These are phyloP conservation scores for Clitarchus hookeri DNA, from an alignment of 2,888 invertebrate genomes.

Conservation along the genomic window DNA sequence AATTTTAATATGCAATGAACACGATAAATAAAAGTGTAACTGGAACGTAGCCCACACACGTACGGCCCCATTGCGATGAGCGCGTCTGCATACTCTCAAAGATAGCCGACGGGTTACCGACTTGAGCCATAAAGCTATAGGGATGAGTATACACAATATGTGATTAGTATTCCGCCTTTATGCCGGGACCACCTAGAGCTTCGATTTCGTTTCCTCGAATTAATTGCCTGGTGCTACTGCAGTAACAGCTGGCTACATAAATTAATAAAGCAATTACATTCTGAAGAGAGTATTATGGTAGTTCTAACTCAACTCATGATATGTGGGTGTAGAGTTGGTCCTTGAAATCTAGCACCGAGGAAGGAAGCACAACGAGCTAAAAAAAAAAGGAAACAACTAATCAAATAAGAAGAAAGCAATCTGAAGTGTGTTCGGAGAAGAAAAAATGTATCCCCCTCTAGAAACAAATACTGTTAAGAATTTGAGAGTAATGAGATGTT, in stretches of 20 bases:
- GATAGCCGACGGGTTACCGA: neutral
- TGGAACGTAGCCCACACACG: too few relatives aligned
- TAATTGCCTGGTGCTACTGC: neutral
- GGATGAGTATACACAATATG: neutral
- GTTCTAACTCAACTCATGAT: neutral
- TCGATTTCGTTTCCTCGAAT: neutral
- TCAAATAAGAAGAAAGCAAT: too few relatives aligned
- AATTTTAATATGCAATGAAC: too few relatives aligned
- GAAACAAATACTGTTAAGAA: too few relatives aligned
- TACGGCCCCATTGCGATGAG: neutral
- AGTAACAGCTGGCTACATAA: neutral
- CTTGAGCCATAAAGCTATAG: neutral
- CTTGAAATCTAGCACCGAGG: neutral
- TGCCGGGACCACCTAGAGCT: neutral
- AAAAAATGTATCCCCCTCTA: too few relatives aligned
- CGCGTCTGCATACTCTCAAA: neutral
- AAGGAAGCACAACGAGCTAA: too few relatives aligned
- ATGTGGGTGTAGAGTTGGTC: neutral
- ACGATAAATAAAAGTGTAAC: too few relatives aligned
- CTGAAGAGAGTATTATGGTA: neutral
- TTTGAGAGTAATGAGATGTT: too few relatives aligned
- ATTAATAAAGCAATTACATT: neutral
- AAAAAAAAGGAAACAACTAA: too few relatives aligned
- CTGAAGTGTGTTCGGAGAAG: too few relatives aligned
- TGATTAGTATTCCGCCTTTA: neutral